phyloP scores from a whole-genome alignment of 2,113 vertebrate genomes.

The Melanerpes aurifrons region DNA sequence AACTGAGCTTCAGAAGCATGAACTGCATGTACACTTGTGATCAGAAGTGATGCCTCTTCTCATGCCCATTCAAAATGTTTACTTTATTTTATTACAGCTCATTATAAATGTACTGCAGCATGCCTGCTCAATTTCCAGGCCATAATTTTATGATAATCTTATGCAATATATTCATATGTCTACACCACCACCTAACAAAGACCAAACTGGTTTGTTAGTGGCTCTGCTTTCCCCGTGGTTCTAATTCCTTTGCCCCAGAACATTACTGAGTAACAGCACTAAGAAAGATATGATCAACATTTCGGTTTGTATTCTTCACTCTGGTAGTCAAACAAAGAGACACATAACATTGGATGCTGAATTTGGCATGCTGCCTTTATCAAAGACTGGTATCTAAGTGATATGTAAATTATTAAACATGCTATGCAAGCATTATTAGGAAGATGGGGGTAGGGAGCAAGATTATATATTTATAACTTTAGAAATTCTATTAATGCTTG shows the following conservation, averaged over 20 bases:
- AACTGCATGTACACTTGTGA: conserved; percentile 69
- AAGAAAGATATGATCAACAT: conserved; percentile 23
- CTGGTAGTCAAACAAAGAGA: conserved; percentile 5
- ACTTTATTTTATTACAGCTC: conserved; percentile 78
- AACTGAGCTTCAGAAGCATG: conserved; percentile 78
- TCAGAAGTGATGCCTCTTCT: conserved; percentile 72
- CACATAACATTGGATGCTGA: neutral
- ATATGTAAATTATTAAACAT: conserved; percentile 68
- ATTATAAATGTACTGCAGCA: conserved; percentile 77
- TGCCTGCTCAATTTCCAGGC: conserved; percentile 76
- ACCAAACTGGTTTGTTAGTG: conserved; percentile 50
- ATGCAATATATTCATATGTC: conserved; percentile 77
- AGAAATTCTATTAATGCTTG: conserved; percentile 29
- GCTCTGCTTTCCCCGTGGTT: conserved; percentile 3
- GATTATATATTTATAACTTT: conserved; percentile 41
- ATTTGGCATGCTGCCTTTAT: conserved; percentile 30
- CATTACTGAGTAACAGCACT: neutral
- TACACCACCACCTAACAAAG: conserved; percentile 70
- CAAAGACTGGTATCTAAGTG: conserved; percentile 42
- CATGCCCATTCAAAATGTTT: conserved; percentile 74
- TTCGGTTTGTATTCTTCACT: conserved; percentile 6
- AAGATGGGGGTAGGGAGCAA: neutral
- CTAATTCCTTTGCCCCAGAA: conserved; percentile 28
- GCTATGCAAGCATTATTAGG: conserved; percentile 34
- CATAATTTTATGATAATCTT: conserved; percentile 81